Conservation (phyloP, 1,140 invertebrate genomes). For the Saccostrea cuccullata region DNA sequence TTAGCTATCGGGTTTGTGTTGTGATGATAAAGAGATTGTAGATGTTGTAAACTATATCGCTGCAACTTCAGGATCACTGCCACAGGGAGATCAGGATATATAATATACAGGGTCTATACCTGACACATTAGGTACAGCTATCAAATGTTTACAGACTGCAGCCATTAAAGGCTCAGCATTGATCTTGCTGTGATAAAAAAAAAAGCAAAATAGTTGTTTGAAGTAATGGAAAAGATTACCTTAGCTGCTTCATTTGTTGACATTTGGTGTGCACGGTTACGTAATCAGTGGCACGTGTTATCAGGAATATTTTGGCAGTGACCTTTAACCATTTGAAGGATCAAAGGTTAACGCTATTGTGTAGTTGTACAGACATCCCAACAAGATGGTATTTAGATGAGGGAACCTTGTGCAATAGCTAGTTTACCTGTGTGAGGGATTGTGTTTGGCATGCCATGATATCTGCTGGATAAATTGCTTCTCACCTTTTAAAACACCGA, state of each 20-base stretch:
- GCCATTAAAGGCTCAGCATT: slow-evolving; percentile 17
- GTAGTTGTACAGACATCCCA: slow-evolving; percentile 21
- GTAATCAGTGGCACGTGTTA: slow-evolving; percentile 26
- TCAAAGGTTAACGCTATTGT: slow-evolving; percentile 31
- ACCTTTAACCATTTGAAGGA: slow-evolving; percentile 16
- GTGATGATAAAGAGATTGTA: slow-evolving; percentile 36
- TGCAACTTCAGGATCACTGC: slow-evolving; percentile 12
- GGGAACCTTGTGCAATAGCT: slow-evolving; percentile 26
- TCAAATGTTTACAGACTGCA: slow-evolving; percentile 34
- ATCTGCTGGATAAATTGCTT: slow-evolving; percentile 1
- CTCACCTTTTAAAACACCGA: not conserved
- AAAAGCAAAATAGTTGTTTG: slow-evolving; percentile 15
- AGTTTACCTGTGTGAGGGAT: slow-evolving; percentile 27
- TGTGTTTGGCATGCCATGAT: slow-evolving; percentile 18
- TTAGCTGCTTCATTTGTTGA: slow-evolving; percentile 27
- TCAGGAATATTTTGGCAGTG: slow-evolving; percentile 22
- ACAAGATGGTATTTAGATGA: slow-evolving; percentile 36
- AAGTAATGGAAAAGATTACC: slow-evolving; percentile 30
- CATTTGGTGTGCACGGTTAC: slow-evolving; percentile 15
- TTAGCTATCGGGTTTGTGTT: slow-evolving; percentile 30
- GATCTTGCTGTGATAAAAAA: slow-evolving; percentile 3
- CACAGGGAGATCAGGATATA: not conserved
- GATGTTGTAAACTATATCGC: slow-evolving; percentile 29
- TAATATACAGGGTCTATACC: not conserved
- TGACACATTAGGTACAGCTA: slow-evolving; percentile 21